Conservation (phyloP, 2,797 vertebrate genomes). For the Scomberomorus guttatus region DNA sequence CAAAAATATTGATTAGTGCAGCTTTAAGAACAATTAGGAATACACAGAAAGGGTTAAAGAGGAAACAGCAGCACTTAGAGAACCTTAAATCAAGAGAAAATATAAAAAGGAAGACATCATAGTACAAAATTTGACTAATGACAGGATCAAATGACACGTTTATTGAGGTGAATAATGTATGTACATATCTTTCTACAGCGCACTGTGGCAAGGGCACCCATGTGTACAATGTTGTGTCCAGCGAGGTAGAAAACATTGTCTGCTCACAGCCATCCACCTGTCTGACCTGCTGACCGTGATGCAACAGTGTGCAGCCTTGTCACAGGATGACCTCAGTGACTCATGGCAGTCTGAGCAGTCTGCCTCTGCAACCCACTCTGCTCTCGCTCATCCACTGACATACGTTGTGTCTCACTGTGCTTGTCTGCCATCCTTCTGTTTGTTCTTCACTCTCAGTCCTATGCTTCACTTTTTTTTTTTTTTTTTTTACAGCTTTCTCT, state of each 20-base stretch:
- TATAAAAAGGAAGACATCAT: not conserved
- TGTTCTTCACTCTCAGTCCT: slow-evolving; percentile 29
- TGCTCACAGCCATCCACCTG: slow-evolving; percentile 64
- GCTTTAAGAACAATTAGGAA: too few species aligned
- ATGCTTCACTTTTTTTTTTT: slow-evolving; percentile 22
- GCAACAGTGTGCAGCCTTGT: slow-evolving; percentile 63
- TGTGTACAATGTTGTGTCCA: slow-evolving; percentile 43
- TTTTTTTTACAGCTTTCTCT: slow-evolving; percentile 31
- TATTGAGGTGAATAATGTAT: not conserved
- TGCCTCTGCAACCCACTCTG: slow-evolving; percentile 34
- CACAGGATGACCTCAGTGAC: slow-evolving; percentile 67
- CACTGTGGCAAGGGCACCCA: slow-evolving; percentile 11
- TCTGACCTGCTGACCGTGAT: slow-evolving; percentile 69
- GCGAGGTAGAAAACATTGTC: slow-evolving; percentile 59
- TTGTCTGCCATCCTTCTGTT: slow-evolving; percentile 53
- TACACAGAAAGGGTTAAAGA: too few species aligned
- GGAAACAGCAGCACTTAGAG: too few species aligned
- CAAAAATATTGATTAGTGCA: too few species aligned
- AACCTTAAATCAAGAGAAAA: not conserved
- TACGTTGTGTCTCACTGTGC: slow-evolving; percentile 47
- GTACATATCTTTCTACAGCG: not conserved
- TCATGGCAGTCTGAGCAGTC: slow-evolving; percentile 62
- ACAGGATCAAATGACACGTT: not conserved
- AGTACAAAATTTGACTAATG: not conserved
- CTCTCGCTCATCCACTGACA: slow-evolving; percentile 52